Percentiles rank a stretch among this genome's conserved stretches.
Evolutionary conservation across 2,888 invertebrate genomes (phyloP).

Genomic region (Drymonia ruficornis): DNA sequence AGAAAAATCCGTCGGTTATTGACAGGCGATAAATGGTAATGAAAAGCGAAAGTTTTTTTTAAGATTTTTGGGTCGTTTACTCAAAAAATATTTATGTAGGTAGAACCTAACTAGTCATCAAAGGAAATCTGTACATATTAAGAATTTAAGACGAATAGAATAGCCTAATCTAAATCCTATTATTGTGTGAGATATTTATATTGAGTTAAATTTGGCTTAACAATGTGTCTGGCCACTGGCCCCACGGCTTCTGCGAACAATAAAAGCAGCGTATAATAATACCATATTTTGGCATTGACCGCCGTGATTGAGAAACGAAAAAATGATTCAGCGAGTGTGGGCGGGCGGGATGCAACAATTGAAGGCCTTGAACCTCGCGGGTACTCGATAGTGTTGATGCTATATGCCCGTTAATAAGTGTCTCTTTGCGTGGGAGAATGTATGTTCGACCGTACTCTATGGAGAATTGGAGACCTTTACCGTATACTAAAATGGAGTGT

Average conservation of each 20-base stretch:
- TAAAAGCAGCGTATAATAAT: constrained; percentile 20
- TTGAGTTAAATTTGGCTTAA: neutral
- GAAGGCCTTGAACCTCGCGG: constrained; percentile 68
- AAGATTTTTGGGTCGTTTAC: neutral
- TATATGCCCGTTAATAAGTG: constrained; percentile 44
- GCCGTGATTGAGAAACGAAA: constrained; percentile 60
- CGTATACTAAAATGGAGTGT: neutral
- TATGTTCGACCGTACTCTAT: constrained; percentile 14
- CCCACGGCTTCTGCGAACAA: constrained; percentile 1
- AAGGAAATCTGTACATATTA: too few species aligned
- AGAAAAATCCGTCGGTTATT: constrained; percentile 45
- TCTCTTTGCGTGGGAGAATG: constrained; percentile 54
- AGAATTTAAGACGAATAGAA: too few species aligned
- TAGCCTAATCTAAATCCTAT: neutral
- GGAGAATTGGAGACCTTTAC: neutral
- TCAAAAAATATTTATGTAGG: too few species aligned
- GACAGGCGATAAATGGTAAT: constrained; percentile 26
- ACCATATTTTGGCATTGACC: constrained; percentile 58
- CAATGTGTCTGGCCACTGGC: neutral
- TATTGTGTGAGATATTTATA: neutral
- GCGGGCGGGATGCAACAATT: constrained; percentile 73
- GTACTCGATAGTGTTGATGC: constrained; percentile 38
- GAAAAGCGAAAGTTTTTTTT: neutral
- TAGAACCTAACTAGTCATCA: too few species aligned
- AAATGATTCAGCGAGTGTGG: constrained; percentile 71